Base-by-base conservation (phyloP, 2,888 invertebrate species). In the Tiphia femorata region DNA sequence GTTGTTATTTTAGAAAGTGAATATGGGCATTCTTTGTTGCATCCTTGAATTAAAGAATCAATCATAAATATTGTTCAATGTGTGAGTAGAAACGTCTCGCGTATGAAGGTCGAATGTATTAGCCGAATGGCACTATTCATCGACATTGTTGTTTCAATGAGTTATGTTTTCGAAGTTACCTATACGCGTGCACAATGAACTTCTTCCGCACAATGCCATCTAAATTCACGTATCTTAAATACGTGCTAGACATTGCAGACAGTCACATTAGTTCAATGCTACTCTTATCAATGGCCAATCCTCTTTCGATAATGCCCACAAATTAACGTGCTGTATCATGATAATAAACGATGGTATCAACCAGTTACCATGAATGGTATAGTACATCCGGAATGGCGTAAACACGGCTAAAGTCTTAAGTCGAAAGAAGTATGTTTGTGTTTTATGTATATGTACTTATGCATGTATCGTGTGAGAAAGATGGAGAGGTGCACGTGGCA, bases 381-480 rank as follows among this genome's bases (percentile, higher is more conserved):
- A 59, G 27, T 60, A 62, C 35, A 51, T 75, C 65, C n/a, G 69
- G 69, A 71, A 70, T 68, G 64, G 50, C 60, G 49, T 63, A 62
- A 72, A 69, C 67, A 65, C 66, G 64, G 59, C 72, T 66, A 62
- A 62, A 67, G 64, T 68, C 62, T 70, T 65, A 67, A 68, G 67
- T 73, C 63, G 67, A 59, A 56, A 58, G 64, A 66, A 66, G 62
- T 62, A 67, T 67, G 64, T 69, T 67, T 55, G 61, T 64, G 69
- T 67, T 49, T 54, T 57, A 43, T 68, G 67, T 67, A 44, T 64
- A 62, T 63, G 61, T 68, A 67, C 68, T 64, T 57, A 63, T 69
- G 71, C 63, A 66, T 69, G 72, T 70, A 73, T 65, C 63, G 69
- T 75, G 73, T 72, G 72, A 71, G 67, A 76, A 70, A 75, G 74